Evolutionary conservation across 2,113 vertebrate species (phyloP), one percentile per base, ranked within the genome.

Genomic region (Peromyscus leucopus): DNA sequence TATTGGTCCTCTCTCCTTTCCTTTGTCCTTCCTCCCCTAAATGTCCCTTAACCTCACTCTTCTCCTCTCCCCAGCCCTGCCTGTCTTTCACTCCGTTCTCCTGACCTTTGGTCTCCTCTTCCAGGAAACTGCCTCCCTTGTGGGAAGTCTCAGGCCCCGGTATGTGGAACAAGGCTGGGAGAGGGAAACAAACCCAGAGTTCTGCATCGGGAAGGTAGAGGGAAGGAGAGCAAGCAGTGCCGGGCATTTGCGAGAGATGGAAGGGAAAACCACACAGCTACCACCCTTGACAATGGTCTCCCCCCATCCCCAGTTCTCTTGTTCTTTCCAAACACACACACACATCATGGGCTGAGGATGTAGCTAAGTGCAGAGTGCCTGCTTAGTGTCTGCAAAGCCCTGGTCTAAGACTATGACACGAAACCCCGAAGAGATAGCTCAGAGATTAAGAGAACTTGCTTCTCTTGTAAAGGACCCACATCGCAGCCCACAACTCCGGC

Each of bases 21-120:
- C 11, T 65, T 55, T 39, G 51, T 17, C 31, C 67, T 67, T 67
- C 39, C 28, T 15, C 51, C 69, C 69, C 11, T 7, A 17, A 67
- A 13, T 1, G 63, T 24, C 9, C 48, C 7, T 19, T 10, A 19
- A 17, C 67, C 51, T 42, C 9, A 3, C 26, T 5, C 15, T 31
- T 22, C 48, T 36, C 48, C 87, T 33, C n/a, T 46, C 55, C 36
- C 61, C 83, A 33, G 7, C 1, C 31, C 33, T 82, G 82, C 21
- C 24, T 74, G 46, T 33, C 46, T 46, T 22, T 19, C 55, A 31
- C 21, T 33, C 15, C 21, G 72, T 48, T 76, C 78, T 74, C 6
- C 61, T 89, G 63, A 59, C 72, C 63, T 92, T 92, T 95, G 67
- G 67, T 89, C 89, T 71, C 12, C 59, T 72, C 74, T 92, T 93